Conservation (phyloP, 2,113 vertebrate species). For the Phylloscopus trochilus region DNA sequence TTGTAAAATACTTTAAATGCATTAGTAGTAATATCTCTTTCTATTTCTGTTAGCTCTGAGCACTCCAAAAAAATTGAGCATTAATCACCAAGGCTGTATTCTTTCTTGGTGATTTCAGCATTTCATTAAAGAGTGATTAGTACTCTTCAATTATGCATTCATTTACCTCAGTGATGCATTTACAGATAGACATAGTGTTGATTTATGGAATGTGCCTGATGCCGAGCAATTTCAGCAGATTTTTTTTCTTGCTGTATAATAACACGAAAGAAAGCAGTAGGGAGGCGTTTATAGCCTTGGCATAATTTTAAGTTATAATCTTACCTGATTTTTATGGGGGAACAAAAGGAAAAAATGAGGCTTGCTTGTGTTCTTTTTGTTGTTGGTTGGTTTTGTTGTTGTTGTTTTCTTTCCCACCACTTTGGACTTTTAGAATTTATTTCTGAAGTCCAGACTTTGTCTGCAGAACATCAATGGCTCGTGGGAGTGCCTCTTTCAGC, state of each 20-base stretch:
- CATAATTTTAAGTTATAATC: background rate
- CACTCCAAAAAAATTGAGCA: background rate
- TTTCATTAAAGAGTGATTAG: slow-evolving; percentile 66
- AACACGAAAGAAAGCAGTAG: slow-evolving; percentile 21
- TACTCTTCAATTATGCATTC: slow-evolving; percentile 68
- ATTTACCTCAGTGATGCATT: slow-evolving; percentile 68
- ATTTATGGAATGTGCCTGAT: slow-evolving; percentile 66
- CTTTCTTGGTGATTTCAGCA: slow-evolving; percentile 39
- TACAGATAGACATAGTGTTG: slow-evolving; percentile 46
- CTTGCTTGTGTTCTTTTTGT: background rate
- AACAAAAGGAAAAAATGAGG: background rate
- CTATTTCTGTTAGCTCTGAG: background rate
- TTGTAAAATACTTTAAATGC: background rate
- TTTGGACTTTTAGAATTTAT: background rate
- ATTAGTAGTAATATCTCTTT: background rate
- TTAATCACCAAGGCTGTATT: background rate
- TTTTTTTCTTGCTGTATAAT: slow-evolving; percentile 24
- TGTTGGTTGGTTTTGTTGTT: background rate
- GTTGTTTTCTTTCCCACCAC: accelerated
- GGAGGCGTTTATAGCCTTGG: slow-evolving; percentile 11
- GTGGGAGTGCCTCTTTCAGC: background rate
- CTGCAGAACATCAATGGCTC: background rate
- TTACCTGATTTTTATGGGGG: background rate
- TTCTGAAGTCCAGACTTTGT: background rate
- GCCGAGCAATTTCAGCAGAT: slow-evolving; percentile 56